Percentiles rank a stretch among this genome's conserved stretches.
These are phyloP conservation scores for Ganaspis sp. DNA, from an alignment of 1,140 invertebrate species.

Conservation along the genomic window DNA sequence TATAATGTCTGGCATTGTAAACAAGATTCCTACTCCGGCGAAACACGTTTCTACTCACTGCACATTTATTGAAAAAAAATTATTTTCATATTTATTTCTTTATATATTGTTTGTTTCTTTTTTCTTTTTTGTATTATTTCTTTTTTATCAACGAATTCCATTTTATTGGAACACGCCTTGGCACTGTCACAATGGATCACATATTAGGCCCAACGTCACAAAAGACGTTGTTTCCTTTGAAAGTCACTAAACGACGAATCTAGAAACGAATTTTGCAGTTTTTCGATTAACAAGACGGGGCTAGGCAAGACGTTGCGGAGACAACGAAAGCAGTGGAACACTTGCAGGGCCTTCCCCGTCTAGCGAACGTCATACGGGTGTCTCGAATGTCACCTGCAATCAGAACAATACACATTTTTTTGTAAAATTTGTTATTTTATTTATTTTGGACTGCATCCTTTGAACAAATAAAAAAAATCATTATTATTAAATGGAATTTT, in stretches of 20 bases:
- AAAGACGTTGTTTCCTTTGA: not conserved
- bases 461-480: too few species aligned
- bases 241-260: slow-evolving; percentile 10
- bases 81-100: not conserved
- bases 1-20: not conserved
- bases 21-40: not conserved
- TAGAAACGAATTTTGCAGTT: slow-evolving; percentile 2
- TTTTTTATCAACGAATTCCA: not conserved
- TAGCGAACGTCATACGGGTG: slow-evolving; percentile 70
- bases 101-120: not conserved
- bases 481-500: too few species aligned
- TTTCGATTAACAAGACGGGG: slow-evolving; percentile 55
- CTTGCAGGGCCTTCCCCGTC: slow-evolving; percentile 68
- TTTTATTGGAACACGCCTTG: not conserved
- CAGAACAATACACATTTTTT: not conserved
- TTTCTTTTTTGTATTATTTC: not conserved
- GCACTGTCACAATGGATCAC: slow-evolving; percentile 26
- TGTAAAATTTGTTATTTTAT: too few species aligned
- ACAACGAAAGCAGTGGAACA: slow-evolving; percentile 65
- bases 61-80: not conserved
- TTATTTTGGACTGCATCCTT: too few species aligned
- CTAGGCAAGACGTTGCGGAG: slow-evolving; percentile 65
- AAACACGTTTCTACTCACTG: slow-evolving; percentile 19
- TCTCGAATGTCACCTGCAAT: slow-evolving; percentile 66
- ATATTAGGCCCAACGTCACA: slow-evolving; percentile 19